Evolutionary conservation across 2,888 invertebrate genomes (phyloP), one percentile per base, ranked within the genome.

Genomic region (Phanerotoma sp.): DNA sequence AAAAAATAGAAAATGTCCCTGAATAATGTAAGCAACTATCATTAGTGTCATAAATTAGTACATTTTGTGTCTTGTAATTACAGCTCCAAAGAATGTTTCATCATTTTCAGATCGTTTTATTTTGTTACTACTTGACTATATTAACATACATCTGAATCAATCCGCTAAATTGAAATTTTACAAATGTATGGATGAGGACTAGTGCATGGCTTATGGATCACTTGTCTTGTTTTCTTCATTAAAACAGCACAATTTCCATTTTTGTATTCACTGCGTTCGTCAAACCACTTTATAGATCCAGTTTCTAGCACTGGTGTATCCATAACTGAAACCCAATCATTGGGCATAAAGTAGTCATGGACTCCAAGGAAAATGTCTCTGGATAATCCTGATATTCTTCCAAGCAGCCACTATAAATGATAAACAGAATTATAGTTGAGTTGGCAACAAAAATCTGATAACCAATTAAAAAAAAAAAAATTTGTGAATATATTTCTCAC

Each of bases 181-280:
- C 50, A 51, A 32, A 42, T 22, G 42, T 42, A 51, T n/a, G 30
- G 21, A 33, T 33, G 21, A 16, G 22, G 7, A 21, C n/a, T 11
- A 11, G 9, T 15, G 18, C 50, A 51, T 13, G 5, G 3, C 21
- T 10, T 3, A 22, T 21, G 33, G 1, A 11, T 13, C 9, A 51
- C 18, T 35, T 32, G 6, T 10, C 33, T 40, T 13, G n/a, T 21
- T 21, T 42, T 28, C 9, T 2, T 32, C 4, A 18, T 21, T 15
- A 51, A 16, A 32, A 30, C 22, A 33, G 32, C 50, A 5, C 50
- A 51, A 16, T 41, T 32, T 33, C n/a, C 21, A 4, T 13, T 13
- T 10, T 5, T 18, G 5, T 9, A 7, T 32, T 11, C 30, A 7
- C 15, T 11, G 5, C 20, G 41, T 13, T 22, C 22, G 5, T n/a